Evolutionary conservation across 2,888 invertebrate species (phyloP).

Genomic region (Cheilosia impressa): DNA sequence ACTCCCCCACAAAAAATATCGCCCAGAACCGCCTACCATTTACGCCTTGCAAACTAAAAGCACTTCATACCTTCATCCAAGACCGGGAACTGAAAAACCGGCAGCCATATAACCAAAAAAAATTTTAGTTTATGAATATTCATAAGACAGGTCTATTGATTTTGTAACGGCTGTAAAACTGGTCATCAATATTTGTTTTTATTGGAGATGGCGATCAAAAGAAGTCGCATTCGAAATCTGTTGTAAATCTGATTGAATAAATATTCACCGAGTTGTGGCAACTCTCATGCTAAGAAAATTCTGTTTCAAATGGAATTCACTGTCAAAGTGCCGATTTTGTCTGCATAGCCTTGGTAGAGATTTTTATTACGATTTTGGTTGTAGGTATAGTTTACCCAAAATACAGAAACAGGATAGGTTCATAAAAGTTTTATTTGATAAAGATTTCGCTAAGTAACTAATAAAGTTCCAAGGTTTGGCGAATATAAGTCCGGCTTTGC

Average conservation of each 20-base stretch:
- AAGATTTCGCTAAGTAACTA: background rate
- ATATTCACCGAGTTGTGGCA: no score
- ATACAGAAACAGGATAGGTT: background rate
- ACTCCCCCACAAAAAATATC: no score
- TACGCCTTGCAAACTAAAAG: no score
- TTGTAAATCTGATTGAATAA: no score
- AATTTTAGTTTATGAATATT: conserved; percentile 4
- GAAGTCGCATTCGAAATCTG: no score
- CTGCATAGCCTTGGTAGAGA: background rate
- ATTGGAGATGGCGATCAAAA: no score
- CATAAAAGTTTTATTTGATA: background rate
- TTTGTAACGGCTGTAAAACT: conserved; percentile 39
- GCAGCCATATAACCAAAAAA: no score
- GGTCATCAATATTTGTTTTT: background rate
- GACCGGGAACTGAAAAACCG: no score
- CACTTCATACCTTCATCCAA: no score
- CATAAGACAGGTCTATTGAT: conserved; percentile 16
- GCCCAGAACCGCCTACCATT: no score
- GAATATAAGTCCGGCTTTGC: background rate
- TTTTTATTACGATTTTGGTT: background rate
- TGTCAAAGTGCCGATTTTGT: background rate
- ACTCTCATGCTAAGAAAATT: background rate
- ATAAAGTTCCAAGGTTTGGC: background rate
- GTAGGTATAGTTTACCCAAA: background rate
- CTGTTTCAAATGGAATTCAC: background rate